Evolutionary conservation across 2,888 invertebrate species (phyloP).

Genomic region (Epinotia bilunana): DNA sequence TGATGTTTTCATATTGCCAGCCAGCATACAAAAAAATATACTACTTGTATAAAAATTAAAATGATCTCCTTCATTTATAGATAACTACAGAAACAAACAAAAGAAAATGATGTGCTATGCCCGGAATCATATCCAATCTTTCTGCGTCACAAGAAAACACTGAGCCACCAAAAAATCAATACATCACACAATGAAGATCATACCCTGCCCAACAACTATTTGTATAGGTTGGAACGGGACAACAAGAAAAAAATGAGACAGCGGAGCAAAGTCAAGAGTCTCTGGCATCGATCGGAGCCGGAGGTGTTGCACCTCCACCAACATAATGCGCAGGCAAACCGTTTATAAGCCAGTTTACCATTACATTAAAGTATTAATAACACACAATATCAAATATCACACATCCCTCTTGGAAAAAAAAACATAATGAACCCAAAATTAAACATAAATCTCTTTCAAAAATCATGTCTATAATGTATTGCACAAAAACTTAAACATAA

Average conservation of each 20-base stretch:
- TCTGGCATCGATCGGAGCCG: slow-evolving; percentile 76
- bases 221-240: slow-evolving; percentile 70
- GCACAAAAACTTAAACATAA: slow-evolving; percentile 57
- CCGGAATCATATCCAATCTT: slow-evolving; percentile 48
- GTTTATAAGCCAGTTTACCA: slow-evolving; percentile 50
- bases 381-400: slow-evolving; percentile 68
- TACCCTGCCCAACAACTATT: slow-evolving; percentile 65
- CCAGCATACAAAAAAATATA: not conserved
- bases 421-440: slow-evolving; percentile 41
- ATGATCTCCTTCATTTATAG: slow-evolving; percentile 45
- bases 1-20: not conserved
- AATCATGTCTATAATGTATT: slow-evolving; percentile 50
- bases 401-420: slow-evolving; percentile 48
- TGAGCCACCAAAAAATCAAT: slow-evolving; percentile 77
- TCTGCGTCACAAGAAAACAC: slow-evolving; percentile 56
- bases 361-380: slow-evolving; percentile 56
- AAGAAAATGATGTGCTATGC: slow-evolving; percentile 42
- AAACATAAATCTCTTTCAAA: slow-evolving; percentile 46
- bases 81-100: slow-evolving; percentile 15
- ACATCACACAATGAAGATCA: slow-evolving; percentile 76
- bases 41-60: not conserved
- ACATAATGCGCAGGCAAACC: slow-evolving; percentile 50
- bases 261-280: slow-evolving; percentile 79
- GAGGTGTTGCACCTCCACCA: slow-evolving; percentile 54
- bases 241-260: slow-evolving; percentile 69